Percentiles rank a stretch among this genome's conserved stretches.
These are phyloP conservation scores for Deroplatys truncata DNA, from an alignment of 2,888 invertebrate genomes.

Conservation along the genomic window DNA sequence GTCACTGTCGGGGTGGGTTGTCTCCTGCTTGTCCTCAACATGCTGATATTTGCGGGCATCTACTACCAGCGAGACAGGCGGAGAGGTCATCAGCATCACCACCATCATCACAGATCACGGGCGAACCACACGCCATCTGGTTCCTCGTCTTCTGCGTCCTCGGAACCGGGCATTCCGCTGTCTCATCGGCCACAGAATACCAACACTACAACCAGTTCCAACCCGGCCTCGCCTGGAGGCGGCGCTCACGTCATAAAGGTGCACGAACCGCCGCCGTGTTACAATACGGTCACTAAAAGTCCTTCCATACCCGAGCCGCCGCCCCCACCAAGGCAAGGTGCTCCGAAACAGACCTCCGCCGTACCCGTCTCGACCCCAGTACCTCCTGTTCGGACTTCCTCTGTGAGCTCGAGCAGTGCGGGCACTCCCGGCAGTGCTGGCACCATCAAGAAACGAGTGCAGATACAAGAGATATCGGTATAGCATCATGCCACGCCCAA, in stretches of 20 bases:
- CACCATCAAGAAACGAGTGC: conserved; percentile 67
- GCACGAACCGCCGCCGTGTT: conserved; percentile 51
- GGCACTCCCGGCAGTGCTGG: conserved; percentile 34
- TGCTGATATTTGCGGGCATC: conserved; percentile 72
- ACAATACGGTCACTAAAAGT: conserved; percentile 46
- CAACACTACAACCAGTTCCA: neutral
- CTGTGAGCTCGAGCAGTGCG: conserved; percentile 37
- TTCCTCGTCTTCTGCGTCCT: conserved; percentile 34
- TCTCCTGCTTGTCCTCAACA: conserved; percentile 64
- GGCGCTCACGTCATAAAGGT: conserved; percentile 26
- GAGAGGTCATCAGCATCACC: conserved; percentile 32
- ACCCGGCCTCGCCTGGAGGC: neutral
- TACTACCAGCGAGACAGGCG: conserved; percentile 64
- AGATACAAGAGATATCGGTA: conserved; percentile 77
- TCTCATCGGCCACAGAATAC: conserved; percentile 38
- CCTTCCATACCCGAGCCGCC: conserved; percentile 34
- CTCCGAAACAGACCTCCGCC: conserved; percentile 28
- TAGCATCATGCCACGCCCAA: conserved; percentile 45
- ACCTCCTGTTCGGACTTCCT: conserved; percentile 45
- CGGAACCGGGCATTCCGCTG: conserved; percentile 40
- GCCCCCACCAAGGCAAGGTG: conserved; percentile 39
- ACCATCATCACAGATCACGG: conserved; percentile 36
- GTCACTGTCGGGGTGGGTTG: conserved; percentile 74
- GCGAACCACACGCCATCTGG: conserved; percentile 34
- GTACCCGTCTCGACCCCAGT: conserved; percentile 38